Conservation (phyloP, 1,140 invertebrate species). For the Heliconius congener region DNA sequence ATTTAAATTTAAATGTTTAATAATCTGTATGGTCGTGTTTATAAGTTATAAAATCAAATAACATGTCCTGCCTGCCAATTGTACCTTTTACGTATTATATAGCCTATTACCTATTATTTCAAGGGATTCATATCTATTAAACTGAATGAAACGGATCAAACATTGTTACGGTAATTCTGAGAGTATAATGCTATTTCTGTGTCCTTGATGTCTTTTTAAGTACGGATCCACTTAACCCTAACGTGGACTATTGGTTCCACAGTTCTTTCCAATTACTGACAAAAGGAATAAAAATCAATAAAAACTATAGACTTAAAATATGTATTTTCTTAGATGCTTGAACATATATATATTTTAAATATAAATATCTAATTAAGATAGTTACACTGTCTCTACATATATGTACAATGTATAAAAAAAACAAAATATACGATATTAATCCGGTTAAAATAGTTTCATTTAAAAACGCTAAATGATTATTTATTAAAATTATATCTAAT, state of each 20-base stretch:
- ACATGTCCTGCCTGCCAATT: background rate
- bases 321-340: too few relatives aligned
- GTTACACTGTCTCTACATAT: too few relatives aligned
- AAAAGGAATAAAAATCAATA: background rate
- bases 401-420: too few relatives aligned
- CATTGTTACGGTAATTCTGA: slow-evolving; percentile 52
- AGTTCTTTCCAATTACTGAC: slow-evolving; percentile 25
- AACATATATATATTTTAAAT: too few relatives aligned
- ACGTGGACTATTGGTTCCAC: slow-evolving; percentile 40
- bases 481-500: too few relatives aligned
- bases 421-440: too few relatives aligned
- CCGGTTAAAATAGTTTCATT: too few relatives aligned
- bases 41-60: too few relatives aligned
- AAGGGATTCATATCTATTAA: slow-evolving; percentile 20
- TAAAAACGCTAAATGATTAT: too few relatives aligned
- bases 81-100: background rate
- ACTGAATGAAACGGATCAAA: slow-evolving; percentile 24
- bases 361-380: too few relatives aligned
- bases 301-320: background rate
- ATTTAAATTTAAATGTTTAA: too few relatives aligned
- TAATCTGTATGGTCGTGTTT: too few relatives aligned
- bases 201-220: slow-evolving; percentile 75
- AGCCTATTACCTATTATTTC: slow-evolving; percentile 5
- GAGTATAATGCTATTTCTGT: slow-evolving; percentile 76
- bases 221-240: slow-evolving; percentile 70